Base-by-base conservation (phyloP, 2,797 vertebrate species). In the Ataeniobius toweri region DNA sequence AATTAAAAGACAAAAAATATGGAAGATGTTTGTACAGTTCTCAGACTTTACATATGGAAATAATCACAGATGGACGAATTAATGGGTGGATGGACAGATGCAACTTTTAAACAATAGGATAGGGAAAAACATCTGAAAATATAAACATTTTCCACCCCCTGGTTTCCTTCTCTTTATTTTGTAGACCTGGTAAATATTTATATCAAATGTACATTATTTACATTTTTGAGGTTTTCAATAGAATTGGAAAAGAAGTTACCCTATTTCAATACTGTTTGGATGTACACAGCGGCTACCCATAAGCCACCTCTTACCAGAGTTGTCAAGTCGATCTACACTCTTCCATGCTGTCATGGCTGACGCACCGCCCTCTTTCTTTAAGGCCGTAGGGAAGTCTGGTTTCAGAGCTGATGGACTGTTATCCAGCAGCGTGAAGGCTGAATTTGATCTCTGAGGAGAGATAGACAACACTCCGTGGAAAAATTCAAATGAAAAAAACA, bases 281-380 rank as follows among this genome's bases (percentile, higher is more conserved):
- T 73, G 53, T 12, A n/a, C 28, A 39, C 14, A 39, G 20, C 26
- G 9, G 12, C 41, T 31, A 14, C 14, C 18, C 6, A 18, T n/a
- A 67, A 65, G 20, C n/a, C 28, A 5, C 26, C 16, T 82, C 86
- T 89, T 92, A 98, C 98, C 95, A 85, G 96, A 93, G 81, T 96
- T 95, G 74, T 98, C 97, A 84, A 98, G 93, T 36, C 95, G 92
- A 77, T 98, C 97, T 44, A 96, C 84, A 55, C 96, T 97, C 86
- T 95, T 97, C 97, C 97, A 97, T 83, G 93, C 91, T 2, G 96
- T 94, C 90, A 96, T 75, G 0, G 90, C 86, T 0, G 93, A 84
- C 0, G 55, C 85, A 1, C 81, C 89, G 7, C 39, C 89, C 71
- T 96, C 96, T 58, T 90, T 93, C 83, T 84, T 89, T 4, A 90